phyloP scores from a whole-genome alignment of 2,797 vertebrate genomes.

The Oreonectes daqikongensis region DNA sequence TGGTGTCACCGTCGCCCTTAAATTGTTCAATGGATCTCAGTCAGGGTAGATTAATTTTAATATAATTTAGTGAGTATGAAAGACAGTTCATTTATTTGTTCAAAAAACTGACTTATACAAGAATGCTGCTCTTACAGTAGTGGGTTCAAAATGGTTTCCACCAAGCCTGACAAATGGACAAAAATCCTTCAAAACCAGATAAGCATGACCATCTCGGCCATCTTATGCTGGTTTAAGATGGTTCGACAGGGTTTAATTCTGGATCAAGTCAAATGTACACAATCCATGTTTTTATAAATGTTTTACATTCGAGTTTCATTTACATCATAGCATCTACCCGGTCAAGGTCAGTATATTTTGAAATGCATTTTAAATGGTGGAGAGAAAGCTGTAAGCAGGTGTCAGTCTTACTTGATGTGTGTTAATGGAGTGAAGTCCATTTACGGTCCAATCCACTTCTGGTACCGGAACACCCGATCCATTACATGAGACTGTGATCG shows the following conservation, averaged over 20 bases:
- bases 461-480: slow-evolving; percentile 90
- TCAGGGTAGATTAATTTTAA: not conserved
- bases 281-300: not conserved
- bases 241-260: not conserved
- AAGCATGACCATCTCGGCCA: not conserved
- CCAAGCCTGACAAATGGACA: not conserved
- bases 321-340: not conserved
- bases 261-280: not conserved
- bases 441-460: slow-evolving; percentile 91
- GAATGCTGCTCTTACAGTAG: not conserved
- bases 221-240: not conserved
- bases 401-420: slow-evolving; percentile 80
- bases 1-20: slow-evolving; percentile 12
- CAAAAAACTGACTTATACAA: not conserved
- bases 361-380: not conserved
- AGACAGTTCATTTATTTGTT: not conserved
- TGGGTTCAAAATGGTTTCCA: not conserved
- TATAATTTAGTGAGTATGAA: not conserved
- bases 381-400: not conserved
- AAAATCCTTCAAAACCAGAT: not conserved
- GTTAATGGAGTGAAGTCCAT: slow-evolving; percentile 84
- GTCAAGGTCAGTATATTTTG: not conserved
- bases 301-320: not conserved
- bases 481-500: slow-evolving; percentile 86
- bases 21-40: not conserved